Base-by-base conservation (phyloP, 2,888 invertebrate genomes). In the Philereme vetulata region DNA sequence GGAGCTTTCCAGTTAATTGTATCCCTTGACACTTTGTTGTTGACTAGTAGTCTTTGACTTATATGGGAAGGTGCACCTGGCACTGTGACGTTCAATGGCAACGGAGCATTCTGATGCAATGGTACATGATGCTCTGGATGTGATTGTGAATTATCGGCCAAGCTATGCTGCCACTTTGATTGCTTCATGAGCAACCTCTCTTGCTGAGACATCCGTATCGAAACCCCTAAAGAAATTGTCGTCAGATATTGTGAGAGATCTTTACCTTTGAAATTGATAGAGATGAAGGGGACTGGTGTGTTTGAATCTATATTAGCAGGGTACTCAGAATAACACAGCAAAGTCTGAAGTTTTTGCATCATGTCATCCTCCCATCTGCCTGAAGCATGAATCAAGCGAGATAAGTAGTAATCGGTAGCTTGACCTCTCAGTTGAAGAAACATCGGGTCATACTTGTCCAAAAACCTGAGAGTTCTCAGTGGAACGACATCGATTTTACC, bases 401-500 rank as follows among this genome's bases (percentile, higher is more conserved):
- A 92, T 55, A 95, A 80, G 62, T 94, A 92, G 71, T 94, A 95
- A 48, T 94, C 93, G 5, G 87, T 82, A 4, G 95, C 95, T 76
- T 94, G 93, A 1, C 94, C 93, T 53, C 93, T 92, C 65, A 94
- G 76, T 46, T 93, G 80, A 49, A 86, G 70, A 65, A 93, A 86
- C 80, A 88, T 72, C 9, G 93, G 92, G 53, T 88, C 86, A 73
- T 94, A 93, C 46, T 77, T 85, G 49, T 93, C 93, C 59, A 95
- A 77, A 46, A 93, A 86, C 74, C 96, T 85, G 48, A 95, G 92
- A 62, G 94, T 93, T 44, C 88, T 91, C 53, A 93, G 78, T 11
- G 94, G 92, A 58, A 96, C 93, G 9, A 93, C 79, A 70, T 94
- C 94, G 67, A 89, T 92, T 74, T 95, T 95, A 46, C 95, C 95